Evolutionary conservation across 2,797 vertebrate species (phyloP), one percentile per base, ranked within the genome.

Genomic region (Cynopterus sphinx): DNA sequence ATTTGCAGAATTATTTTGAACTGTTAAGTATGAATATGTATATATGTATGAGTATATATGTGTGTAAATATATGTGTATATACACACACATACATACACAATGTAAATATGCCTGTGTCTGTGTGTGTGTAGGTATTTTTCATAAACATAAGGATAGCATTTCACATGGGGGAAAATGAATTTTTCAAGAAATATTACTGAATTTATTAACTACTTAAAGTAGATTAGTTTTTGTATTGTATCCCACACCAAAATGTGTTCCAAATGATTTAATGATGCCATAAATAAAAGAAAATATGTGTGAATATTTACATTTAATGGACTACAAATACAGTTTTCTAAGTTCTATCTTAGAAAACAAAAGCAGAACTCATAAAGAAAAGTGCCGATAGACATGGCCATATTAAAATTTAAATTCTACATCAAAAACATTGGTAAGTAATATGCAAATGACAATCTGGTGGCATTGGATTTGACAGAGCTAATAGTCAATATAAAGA

Each of bases 261-360:
- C 22, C 82, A 94, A 92, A 71, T 91, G 74, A 92, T 92, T 88
- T 77, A 92, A 96, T 92, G 28, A 87, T 92, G 26, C 16, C 65
- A 84, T 53, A 55, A 74, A 61, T 90, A 90, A 86, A 96, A 75
- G 81, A 96, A 93, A 96, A 94, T 75, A 84, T 17, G 67, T 78
- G 33, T 97, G 90, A 94, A 91, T 96, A 84, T 94, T 95, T 94
- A 87, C 53, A 81, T 81, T 85, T 94, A 84, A 46, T 82, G 3
- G 65, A 31, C 0, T 92, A 26, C 53, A 59, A 94, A 94, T 73
- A 63, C 1, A 36, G 89, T 91, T 91, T 96, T 96, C 73, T 94
- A 79, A 96, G 90, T 81, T 93, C 22, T 83, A 33, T 89, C 59
- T 84, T 28, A 28, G 26, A 94, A 92, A 92, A 59, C 61, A 82